These are phyloP conservation scores for Gymnoscelis rufifasciata DNA, from an alignment of 2,888 invertebrate species.

Conservation along the genomic window DNA sequence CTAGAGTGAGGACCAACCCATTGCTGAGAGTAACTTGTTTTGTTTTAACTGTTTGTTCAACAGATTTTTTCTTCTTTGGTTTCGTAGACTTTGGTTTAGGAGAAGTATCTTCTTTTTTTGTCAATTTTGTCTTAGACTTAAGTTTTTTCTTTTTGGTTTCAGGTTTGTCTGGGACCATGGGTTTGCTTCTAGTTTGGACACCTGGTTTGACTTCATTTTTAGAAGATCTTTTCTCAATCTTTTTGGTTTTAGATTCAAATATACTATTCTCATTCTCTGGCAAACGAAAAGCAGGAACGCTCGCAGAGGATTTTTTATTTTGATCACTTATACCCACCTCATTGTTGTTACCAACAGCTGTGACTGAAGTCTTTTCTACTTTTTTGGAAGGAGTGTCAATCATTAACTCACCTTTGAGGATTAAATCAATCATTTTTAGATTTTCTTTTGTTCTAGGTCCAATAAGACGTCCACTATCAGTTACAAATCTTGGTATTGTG, in stretches of 20 bases:
- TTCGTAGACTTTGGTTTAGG: constrained; percentile 21
- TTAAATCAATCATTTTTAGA: constrained; percentile 50
- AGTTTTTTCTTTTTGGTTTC: constrained; percentile 8
- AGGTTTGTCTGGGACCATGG: constrained; percentile 4
- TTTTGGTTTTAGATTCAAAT: constrained; percentile 6
- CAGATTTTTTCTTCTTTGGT: constrained; percentile 19
- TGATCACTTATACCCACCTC: constrained; percentile 56
- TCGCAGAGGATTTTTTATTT: constrained; percentile 34
- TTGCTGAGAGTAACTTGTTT: constrained; percentile 39
- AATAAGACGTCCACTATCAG: constrained; percentile 40
- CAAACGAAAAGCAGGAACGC: constrained; percentile 1
- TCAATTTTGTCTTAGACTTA: constrained; percentile 12
- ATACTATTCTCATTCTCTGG: constrained; percentile 1
- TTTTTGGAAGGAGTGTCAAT: constrained; percentile 37
- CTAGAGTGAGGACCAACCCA: constrained; percentile 38
- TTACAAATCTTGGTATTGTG: constrained; percentile 28
- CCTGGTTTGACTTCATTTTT: constrained; percentile 6
- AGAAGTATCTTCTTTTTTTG: constrained; percentile 14
- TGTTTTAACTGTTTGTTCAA: constrained; percentile 23
- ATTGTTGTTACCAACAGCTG: constrained; percentile 65
- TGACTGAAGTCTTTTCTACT: constrained; percentile 14
- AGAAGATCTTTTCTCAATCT: background rate
- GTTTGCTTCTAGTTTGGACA: constrained; percentile 20
- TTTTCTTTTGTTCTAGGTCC: constrained; percentile 43
- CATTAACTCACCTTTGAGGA: constrained; percentile 59